These are phyloP conservation scores for Protodeltote pygarga DNA, from an alignment of 2,888 invertebrate species.

Conservation along the genomic window DNA sequence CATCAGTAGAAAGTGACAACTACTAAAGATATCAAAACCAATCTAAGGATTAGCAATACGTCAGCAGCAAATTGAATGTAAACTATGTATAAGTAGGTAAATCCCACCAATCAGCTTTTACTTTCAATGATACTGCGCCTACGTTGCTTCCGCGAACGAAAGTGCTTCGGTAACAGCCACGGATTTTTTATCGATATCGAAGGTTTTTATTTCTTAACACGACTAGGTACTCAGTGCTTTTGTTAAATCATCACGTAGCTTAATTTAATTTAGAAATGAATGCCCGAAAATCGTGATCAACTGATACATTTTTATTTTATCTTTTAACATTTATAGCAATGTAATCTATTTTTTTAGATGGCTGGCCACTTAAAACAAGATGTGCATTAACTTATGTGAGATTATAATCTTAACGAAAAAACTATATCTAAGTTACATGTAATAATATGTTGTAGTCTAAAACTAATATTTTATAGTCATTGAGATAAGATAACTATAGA, in stretches of 20 bases:
- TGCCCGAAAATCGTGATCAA: too few species aligned
- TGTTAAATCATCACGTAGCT: too few species aligned
- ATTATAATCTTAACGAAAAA: slow-evolving; percentile 34
- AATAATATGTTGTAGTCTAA: slow-evolving; percentile 33
- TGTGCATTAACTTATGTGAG: slow-evolving; percentile 16
- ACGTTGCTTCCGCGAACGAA: slow-evolving; percentile 79
- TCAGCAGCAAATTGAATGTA: slow-evolving; percentile 36
- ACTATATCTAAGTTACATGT: slow-evolving; percentile 22
- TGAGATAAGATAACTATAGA: slow-evolving; percentile 36
- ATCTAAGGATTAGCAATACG: slow-evolving; percentile 21
- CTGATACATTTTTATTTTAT: not conserved
- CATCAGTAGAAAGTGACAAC: slow-evolving; percentile 18
- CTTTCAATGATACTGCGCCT: slow-evolving; percentile 71
- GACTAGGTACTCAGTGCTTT: too few species aligned
- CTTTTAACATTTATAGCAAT: too few species aligned
- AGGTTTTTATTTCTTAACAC: not conserved
- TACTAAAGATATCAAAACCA: slow-evolving; percentile 1
- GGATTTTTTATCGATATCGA: slow-evolving; percentile 46
- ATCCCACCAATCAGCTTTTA: slow-evolving; percentile 78
- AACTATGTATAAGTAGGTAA: slow-evolving; percentile 57
- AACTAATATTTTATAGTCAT: slow-evolving; percentile 42
- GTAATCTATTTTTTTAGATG: slow-evolving; percentile 16
- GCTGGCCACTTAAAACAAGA: slow-evolving; percentile 17
- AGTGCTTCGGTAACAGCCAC: slow-evolving; percentile 60
- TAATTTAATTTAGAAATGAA: not conserved